A percentile compares a stretch with the other conserved stretches of the same genome.
Conservation (phyloP, 2,113 vertebrate species). For the Narcine bancroftii region DNA sequence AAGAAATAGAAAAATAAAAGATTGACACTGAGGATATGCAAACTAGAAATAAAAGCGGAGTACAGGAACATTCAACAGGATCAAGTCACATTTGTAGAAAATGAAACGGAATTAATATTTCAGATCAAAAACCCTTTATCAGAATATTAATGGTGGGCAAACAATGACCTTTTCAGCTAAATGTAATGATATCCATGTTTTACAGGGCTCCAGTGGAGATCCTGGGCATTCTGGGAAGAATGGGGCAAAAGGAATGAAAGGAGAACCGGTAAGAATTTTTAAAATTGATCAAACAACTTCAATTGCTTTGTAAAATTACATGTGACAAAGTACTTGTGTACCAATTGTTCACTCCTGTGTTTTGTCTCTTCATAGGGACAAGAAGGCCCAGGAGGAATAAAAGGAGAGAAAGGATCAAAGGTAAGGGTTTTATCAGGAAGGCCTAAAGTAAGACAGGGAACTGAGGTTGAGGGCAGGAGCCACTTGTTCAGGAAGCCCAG, state of each 20-base stretch:
- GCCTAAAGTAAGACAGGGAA: not conserved
- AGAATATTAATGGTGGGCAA: not conserved
- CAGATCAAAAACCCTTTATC: too few species aligned
- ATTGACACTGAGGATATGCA: not conserved
- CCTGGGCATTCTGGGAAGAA: conserved; percentile 54
- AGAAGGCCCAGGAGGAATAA: not conserved
- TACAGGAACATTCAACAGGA: too few species aligned
- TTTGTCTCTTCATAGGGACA: not conserved
- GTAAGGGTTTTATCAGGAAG: not conserved
- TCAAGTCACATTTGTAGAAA: too few species aligned
- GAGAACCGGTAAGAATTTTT: conserved; percentile 62
- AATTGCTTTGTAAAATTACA: not conserved
- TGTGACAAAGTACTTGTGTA: not conserved
- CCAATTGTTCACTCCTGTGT: not conserved
- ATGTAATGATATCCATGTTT: conserved; percentile 40
- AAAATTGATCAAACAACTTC: not conserved
- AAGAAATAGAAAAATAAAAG: not conserved
- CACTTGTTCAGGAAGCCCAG: not conserved
- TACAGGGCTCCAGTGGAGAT: conserved; percentile 63
- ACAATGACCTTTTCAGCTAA: not conserved
- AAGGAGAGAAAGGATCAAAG: conserved; percentile 33
- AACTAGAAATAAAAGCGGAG: not conserved
- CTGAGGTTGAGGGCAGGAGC: not conserved
- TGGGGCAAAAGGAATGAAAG: conserved; percentile 59
- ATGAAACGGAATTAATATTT: too few species aligned